Base-by-base conservation (phyloP, 1,140 invertebrate species). In the Lutraria rhynchaena region DNA sequence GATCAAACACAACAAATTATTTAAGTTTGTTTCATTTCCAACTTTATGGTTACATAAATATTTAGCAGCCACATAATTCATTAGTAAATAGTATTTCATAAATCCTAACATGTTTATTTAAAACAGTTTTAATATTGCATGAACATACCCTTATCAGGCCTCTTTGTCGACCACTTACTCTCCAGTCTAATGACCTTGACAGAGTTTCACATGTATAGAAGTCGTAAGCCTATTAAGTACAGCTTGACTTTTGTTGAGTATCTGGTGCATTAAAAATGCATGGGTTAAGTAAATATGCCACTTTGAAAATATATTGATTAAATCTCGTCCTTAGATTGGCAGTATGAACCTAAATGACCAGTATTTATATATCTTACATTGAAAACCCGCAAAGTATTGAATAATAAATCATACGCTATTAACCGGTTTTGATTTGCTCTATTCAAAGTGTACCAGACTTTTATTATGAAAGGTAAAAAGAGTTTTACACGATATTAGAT, bases 361-460 rank as follows among this genome's bases (percentile, higher is more conserved):
- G 63, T n/a, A n/a, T n/a, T n/a, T n/a, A n/a, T n/a, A n/a, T n/a
- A n/a, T n/a, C n/a, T n/a, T n/a, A n/a, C n/a, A n/a, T n/a, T n/a
- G n/a, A n/a, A n/a, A n/a, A n/a, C n/a, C 61, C 46, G 5, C 17
- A 65, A 41, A 44, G 29, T 46, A 65, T 65, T 65, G 61, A 65
- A 65, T 44, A 65, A 65, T 65, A 65, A 65, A 65, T 65, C 61
- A 65, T 65, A 65, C 41, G 46, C 61, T 65, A 44, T 65, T 65
- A 65, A 44, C n/a, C 35, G n/a, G 46, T 65, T 65, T 44, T 17
- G n/a, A 31, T 67, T 49, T 22, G 63, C 31, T n/a, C 41, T 41
- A 67, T 67, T 67, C 37, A 51, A 41, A 46, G 44, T 67, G 44
- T 41, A 41, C 37, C 5, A 7, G 37, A 41, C 5, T 41, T 7